Conservation (phyloP, 2,113 vertebrate species). For the Peromyscus maniculatus region DNA sequence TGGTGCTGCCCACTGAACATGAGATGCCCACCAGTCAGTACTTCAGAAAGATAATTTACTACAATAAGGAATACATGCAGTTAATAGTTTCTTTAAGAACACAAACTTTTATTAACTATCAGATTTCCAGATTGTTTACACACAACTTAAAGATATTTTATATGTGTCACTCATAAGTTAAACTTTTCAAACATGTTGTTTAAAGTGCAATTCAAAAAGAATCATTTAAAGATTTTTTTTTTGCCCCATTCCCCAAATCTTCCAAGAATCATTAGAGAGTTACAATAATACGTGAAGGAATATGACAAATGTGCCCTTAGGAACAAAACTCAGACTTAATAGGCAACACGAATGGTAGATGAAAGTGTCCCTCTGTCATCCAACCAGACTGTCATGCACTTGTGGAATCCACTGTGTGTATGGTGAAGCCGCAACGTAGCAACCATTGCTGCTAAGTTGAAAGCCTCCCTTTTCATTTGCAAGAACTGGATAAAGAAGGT, state of each 20-base stretch:
- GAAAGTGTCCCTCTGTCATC: conserved; percentile 57
- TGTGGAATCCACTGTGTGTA: conserved; percentile 32
- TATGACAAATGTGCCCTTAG: background rate
- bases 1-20: background rate
- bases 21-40: background rate
- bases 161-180: conserved; percentile 2
- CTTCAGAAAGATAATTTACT: background rate
- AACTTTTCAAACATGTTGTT: conserved; percentile 54
- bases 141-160: conserved; percentile 42
- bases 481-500: conserved; percentile 47
- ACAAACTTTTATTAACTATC: conserved; percentile 42
- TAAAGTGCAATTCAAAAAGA: conserved; percentile 39
- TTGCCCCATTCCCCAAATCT: conserved; percentile 45
- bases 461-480: background rate
- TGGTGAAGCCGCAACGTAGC: conserved; percentile 50
- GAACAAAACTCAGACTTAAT: conserved; percentile 36
- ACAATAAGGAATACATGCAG: conserved; percentile 13
- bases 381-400: conserved; percentile 41
- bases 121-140: conserved; percentile 27
- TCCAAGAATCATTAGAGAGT: conserved; percentile 54
- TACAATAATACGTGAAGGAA: conserved; percentile 34
- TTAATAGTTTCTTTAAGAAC: conserved; percentile 56
- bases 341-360: conserved; percentile 34
- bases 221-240: conserved; percentile 16
- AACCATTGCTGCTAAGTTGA: background rate